phyloP scores from a whole-genome alignment of 2,113 vertebrate species.

The Trinectes maculatus region DNA sequence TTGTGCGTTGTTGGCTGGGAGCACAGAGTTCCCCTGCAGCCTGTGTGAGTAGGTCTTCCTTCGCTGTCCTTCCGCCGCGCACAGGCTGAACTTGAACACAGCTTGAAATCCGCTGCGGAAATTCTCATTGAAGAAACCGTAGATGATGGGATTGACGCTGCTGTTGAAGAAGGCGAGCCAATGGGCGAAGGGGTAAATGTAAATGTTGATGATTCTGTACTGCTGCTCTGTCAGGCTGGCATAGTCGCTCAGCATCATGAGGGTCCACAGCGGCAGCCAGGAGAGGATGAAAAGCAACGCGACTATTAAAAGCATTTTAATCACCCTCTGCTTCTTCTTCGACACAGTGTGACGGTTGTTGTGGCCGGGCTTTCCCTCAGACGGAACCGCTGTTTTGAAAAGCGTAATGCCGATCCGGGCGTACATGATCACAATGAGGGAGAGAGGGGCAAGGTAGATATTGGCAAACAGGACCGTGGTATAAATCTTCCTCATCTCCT shows the following conservation, averaged over 20 bases:
- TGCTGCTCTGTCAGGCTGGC: constrained; percentile 82
- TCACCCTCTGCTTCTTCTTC: constrained; percentile 87
- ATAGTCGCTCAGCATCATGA: constrained; percentile 94
- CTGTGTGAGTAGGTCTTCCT: constrained; percentile 75
- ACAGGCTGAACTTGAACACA: constrained; percentile 84
- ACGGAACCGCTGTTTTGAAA: constrained; percentile 76
- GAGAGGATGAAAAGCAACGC: constrained; percentile 91
- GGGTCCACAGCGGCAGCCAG: constrained; percentile 93
- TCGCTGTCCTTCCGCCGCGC: constrained; percentile 67
- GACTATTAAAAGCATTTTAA: constrained; percentile 91
- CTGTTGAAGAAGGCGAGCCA: constrained; percentile 96
- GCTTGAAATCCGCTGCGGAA: constrained; percentile 89
- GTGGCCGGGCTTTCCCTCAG: constrained; percentile 71
- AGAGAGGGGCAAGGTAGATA: constrained; percentile 90
- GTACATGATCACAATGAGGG: constrained; percentile 90
- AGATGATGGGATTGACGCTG: constrained; percentile 93
- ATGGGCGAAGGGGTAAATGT: constrained; percentile 92
- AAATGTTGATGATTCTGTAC: constrained; percentile 88
- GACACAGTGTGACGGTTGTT: constrained; percentile 80
- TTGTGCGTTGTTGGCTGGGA: constrained; percentile 77
- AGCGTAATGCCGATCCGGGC: constrained; percentile 87
- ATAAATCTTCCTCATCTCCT: constrained; percentile 91
- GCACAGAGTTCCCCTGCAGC: constrained; percentile 76
- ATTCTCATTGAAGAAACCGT: constrained; percentile 93
- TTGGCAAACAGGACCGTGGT: constrained; percentile 91